Percentiles rank a stretch among this genome's conserved stretches.
These are phyloP conservation scores for Agrenia bidenticulata DNA, from an alignment of 2,888 invertebrate species.

Conservation along the genomic window DNA sequence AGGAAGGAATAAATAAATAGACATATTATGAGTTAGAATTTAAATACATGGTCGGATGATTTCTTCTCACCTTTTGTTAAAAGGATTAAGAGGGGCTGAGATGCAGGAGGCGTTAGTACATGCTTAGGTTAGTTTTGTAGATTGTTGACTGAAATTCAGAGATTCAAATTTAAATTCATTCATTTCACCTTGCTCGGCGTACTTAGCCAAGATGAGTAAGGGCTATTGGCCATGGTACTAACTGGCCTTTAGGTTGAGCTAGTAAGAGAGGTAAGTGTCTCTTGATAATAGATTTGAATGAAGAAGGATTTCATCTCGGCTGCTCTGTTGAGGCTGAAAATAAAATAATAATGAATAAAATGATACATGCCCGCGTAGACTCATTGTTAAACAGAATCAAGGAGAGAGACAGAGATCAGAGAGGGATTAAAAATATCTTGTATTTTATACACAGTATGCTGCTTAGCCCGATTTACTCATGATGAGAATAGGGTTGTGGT, in stretches of 20 bases:
- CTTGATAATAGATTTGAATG: neutral
- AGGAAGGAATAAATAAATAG: no score
- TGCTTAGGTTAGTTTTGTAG: neutral
- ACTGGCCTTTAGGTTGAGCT: no score
- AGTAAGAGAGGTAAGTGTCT: no score
- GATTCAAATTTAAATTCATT: slow-evolving; percentile 28
- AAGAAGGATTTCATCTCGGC: slow-evolving; percentile 20
- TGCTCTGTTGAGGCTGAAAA: neutral
- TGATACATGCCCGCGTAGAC: slow-evolving; percentile 1
- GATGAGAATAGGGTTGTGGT: no score
- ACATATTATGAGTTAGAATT: neutral
- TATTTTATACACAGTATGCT: neutral
- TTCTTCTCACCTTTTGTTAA: slow-evolving; percentile 50
- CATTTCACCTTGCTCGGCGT: neutral
- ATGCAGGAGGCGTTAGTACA: slow-evolving; percentile 7
- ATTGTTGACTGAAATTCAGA: slow-evolving; percentile 8
- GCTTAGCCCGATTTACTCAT: neutral
- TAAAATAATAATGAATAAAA: neutral
- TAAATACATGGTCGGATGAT: slow-evolving; percentile 40
- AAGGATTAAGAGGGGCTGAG: slow-evolving; percentile 38
- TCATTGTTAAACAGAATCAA: slow-evolving; percentile 13
- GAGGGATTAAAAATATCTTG: slow-evolving; percentile 14
- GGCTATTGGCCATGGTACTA: no score
- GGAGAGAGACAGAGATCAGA: slow-evolving; percentile 15
- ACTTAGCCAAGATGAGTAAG: no score